Evolutionary conservation across 2,113 vertebrate genomes (phyloP).

Genomic region (Syngnathus typhle): DNA sequence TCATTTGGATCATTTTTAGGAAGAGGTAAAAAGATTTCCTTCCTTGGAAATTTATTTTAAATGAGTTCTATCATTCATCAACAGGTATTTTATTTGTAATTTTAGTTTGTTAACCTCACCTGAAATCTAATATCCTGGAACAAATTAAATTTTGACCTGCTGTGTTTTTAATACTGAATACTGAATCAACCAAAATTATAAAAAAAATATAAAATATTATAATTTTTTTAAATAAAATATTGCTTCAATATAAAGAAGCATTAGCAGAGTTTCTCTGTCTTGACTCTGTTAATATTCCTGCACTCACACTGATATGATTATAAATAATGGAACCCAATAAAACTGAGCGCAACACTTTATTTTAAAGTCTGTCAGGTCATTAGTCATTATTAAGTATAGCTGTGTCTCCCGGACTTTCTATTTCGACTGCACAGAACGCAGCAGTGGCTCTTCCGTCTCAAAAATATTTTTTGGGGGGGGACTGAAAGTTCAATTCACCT

Average conservation of each 20-base stretch:
- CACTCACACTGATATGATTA: not conserved
- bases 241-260: not conserved
- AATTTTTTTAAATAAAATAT: not conserved
- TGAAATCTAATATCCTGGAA: too few species aligned
- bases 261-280: not conserved
- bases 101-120: too few species aligned
- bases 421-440: not conserved
- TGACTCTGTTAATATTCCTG: not conserved
- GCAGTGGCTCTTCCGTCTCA: not conserved
- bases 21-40: not conserved
- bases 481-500: not conserved
- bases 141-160: too few species aligned
- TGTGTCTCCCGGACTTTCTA: not conserved
- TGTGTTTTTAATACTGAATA: too few species aligned
- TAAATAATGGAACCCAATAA: not conserved
- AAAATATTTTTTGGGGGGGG: not conserved
- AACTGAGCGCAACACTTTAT: not conserved
- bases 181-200: too few species aligned
- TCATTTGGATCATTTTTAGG: not conserved
- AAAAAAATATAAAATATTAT: too few species aligned
- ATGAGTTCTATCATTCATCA: too few species aligned
- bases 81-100: too few species aligned
- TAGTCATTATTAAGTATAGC: not conserved
- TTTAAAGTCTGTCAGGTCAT: not conserved
- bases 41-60: not conserved